These are phyloP conservation scores for Gadus chalcogrammus DNA, from an alignment of 2,113 vertebrate species.

Conservation along the genomic window DNA sequence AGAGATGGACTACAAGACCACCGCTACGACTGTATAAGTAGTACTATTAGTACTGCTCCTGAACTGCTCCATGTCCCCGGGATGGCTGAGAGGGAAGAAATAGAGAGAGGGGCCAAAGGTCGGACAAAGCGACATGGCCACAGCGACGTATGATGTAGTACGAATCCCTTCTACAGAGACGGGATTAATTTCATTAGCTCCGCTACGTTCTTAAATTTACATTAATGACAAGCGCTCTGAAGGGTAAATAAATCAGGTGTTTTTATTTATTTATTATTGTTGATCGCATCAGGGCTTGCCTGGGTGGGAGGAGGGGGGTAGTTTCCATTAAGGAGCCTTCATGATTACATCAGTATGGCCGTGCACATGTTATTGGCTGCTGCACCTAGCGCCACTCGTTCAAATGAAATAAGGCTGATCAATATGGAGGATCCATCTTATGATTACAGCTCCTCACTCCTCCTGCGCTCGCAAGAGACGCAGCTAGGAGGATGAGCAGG, in stretches of 20 bases:
- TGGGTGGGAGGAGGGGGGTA: background rate
- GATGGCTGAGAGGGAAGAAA: too few relatives aligned
- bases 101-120: too few relatives aligned
- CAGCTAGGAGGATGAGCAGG: too few relatives aligned
- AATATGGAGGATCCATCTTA: background rate
- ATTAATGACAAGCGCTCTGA: constrained; percentile 48
- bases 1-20: constrained; percentile 11
- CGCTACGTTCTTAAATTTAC: constrained; percentile 15
- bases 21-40: too few relatives aligned
- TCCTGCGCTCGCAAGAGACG: too few relatives aligned
- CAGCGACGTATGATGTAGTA: too few relatives aligned
- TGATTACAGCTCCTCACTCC: background rate
- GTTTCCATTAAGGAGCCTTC: background rate
- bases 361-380: background rate
- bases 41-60: too few relatives aligned
- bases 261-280: constrained; percentile 18
- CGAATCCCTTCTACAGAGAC: too few relatives aligned
- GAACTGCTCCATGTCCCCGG: too few relatives aligned
- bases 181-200: too few relatives aligned
- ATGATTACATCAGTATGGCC: background rate
- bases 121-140: too few relatives aligned
- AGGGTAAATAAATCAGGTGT: constrained; percentile 35
- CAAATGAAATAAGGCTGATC: background rate
- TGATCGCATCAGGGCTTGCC: constrained; percentile 2
- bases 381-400: background rate